Evolutionary conservation across 1,140 invertebrate species (phyloP).

Genomic region (Drosophila micromelanica): DNA sequence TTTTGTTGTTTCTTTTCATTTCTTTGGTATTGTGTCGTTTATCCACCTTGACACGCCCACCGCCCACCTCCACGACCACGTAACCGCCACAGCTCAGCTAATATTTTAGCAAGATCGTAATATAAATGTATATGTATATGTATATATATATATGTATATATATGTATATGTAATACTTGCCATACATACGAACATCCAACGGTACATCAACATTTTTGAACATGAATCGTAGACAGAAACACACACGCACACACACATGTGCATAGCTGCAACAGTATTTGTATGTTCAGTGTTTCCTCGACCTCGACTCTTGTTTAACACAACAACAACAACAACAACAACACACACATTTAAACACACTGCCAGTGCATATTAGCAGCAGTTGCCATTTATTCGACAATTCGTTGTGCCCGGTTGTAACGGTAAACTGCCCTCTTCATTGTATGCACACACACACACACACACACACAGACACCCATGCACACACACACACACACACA

Average conservation of each 20-base stretch:
- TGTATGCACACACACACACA: conserved; percentile 9
- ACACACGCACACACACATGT: neutral
- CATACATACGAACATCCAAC: conserved; percentile 1
- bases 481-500: conserved; percentile 8
- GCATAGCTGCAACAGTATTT: conserved; percentile 32
- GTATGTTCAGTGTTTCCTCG: conserved; percentile 27
- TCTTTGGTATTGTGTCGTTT: conserved; percentile 52
- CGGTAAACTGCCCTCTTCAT: conserved; percentile 28
- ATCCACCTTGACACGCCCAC: conserved; percentile 48
- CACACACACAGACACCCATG: neutral
- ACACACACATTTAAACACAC: conserved; percentile 11
- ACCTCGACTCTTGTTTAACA: conserved; percentile 7
- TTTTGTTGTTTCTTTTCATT: conserved; percentile 49
- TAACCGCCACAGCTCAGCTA: conserved; percentile 47
- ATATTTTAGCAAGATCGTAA: conserved; percentile 28
- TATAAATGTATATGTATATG: neutral
- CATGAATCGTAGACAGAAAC: conserved; percentile 14
- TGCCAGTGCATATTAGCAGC: conserved; percentile 17
- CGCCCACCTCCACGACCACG: conserved; percentile 44
- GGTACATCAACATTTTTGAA: conserved; percentile 9
- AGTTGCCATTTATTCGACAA: conserved; percentile 30
- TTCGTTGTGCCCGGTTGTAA: conserved; percentile 40
- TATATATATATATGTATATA: neutral
- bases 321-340: conserved; percentile 4
- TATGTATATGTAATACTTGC: conserved; percentile 9